Evolutionary conservation across 2,797 vertebrate genomes (phyloP).

Genomic region (Serranus cabrilla): DNA sequence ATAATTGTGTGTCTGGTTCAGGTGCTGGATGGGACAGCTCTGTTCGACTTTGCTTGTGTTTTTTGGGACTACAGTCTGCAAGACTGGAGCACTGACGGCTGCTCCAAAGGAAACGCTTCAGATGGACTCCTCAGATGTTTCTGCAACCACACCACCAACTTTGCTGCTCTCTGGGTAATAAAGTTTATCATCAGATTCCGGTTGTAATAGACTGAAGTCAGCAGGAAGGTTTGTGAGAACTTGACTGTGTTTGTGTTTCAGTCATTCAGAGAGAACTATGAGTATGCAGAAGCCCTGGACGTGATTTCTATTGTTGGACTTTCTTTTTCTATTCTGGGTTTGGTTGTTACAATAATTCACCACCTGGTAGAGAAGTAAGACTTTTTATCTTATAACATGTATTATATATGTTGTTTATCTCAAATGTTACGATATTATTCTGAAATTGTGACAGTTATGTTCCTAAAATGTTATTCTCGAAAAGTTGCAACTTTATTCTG

Average conservation of each 20-base stretch:
- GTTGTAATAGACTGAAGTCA: neutral
- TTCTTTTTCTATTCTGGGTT: slow-evolving; percentile 77
- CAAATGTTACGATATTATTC: too few species aligned
- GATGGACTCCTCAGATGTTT: slow-evolving; percentile 61
- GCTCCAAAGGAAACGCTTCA: slow-evolving; percentile 58
- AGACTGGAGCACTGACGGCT: slow-evolving; percentile 81
- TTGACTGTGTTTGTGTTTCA: slow-evolving; percentile 60
- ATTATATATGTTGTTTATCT: too few species aligned
- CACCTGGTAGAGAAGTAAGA: slow-evolving; percentile 84
- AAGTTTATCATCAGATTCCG: neutral
- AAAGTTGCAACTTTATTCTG: too few species aligned
- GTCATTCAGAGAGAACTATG: slow-evolving; percentile 76
- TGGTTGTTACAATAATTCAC: slow-evolving; percentile 81
- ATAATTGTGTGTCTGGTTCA: slow-evolving; percentile 24
- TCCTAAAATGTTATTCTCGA: too few species aligned
- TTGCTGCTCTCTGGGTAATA: slow-evolving; percentile 84
- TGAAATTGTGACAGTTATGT: too few species aligned
- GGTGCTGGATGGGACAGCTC: neutral
- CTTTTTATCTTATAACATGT: neutral
- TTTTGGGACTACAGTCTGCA: slow-evolving; percentile 78
- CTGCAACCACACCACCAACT: slow-evolving; percentile 86
- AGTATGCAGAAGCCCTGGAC: slow-evolving; percentile 74
- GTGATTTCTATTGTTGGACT: slow-evolving; percentile 76
- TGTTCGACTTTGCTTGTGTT: slow-evolving; percentile 80
- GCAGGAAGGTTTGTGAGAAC: neutral